phyloP scores from a whole-genome alignment of 1,140 invertebrate species.

The Potamilus streckersoni region DNA sequence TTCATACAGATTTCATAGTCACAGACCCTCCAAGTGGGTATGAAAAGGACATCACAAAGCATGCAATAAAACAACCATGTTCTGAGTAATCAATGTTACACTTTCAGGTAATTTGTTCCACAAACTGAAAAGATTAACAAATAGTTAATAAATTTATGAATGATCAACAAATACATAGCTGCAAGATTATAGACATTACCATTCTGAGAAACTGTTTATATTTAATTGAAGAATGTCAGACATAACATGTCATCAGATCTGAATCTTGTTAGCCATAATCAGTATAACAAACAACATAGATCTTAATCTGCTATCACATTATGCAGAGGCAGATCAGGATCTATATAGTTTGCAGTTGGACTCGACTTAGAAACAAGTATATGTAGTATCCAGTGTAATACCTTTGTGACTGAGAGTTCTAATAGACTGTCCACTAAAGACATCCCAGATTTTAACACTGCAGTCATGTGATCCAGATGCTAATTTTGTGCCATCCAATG shows the following conservation, averaged over 20 bases:
- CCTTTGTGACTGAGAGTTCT: constrained; percentile 77
- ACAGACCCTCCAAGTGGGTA: too few species aligned
- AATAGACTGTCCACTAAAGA: constrained; percentile 78
- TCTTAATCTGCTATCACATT: too few species aligned
- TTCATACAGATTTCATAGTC: too few species aligned
- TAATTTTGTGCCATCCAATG: constrained; percentile 76
- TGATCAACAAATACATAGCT: not conserved
- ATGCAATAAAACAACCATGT: too few species aligned
- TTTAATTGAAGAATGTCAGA: not conserved
- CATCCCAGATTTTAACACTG: constrained; percentile 83
- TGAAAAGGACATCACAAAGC: too few species aligned
- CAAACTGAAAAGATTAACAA: not conserved
- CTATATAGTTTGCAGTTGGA: not conserved
- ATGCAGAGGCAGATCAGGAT: not conserved
- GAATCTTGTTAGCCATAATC: too few species aligned
- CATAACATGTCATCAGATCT: too few species aligned
- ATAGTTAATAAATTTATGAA: not conserved
- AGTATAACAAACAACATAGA: too few species aligned
- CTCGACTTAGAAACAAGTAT: too few species aligned
- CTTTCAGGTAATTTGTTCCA: not conserved
- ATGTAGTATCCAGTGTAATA: constrained; percentile 18
- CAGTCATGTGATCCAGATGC: constrained; percentile 82
- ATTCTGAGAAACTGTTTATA: not conserved
- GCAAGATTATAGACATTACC: not conserved
- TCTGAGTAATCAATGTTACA: not conserved